These are phyloP conservation scores for Boloria euphrosyne DNA, from an alignment of 2,888 invertebrate genomes.

Conservation along the genomic window DNA sequence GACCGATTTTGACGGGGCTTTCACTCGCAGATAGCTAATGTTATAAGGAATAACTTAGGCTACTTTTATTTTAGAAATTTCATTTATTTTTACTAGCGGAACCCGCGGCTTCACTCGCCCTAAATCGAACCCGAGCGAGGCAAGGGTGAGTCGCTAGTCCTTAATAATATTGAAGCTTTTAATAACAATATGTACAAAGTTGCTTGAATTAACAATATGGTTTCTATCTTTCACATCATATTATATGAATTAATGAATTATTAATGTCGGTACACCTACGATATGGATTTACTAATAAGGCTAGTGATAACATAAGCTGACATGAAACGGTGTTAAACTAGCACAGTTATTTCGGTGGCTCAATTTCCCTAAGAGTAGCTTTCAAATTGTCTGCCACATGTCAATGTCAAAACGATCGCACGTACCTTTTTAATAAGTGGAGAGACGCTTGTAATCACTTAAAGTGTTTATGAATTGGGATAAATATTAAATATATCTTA, in stretches of 20 bases:
- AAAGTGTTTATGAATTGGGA: conserved; percentile 2
- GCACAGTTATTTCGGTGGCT: conserved; percentile 22
- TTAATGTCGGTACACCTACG: background rate
- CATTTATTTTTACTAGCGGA: too few species aligned
- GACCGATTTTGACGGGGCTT: too few species aligned
- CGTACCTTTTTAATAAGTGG: conserved; percentile 28
- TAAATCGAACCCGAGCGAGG: too few species aligned
- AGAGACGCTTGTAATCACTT: conserved; percentile 15
- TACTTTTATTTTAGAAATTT: too few species aligned
- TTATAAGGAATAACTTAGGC: too few species aligned
- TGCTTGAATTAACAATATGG: too few species aligned
- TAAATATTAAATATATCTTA: background rate
- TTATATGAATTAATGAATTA: background rate
- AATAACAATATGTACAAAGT: too few species aligned
- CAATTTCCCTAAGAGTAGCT: conserved; percentile 30
- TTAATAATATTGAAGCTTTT: too few species aligned
- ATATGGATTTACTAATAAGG: conserved; percentile 1
- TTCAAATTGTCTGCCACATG: conserved; percentile 30
- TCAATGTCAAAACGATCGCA: conserved; percentile 28
- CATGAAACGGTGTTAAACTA: conserved; percentile 17
- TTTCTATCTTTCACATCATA: background rate
- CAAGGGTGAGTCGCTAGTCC: too few species aligned
- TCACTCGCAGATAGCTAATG: too few species aligned
- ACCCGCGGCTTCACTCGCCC: too few species aligned
- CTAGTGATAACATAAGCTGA: conserved; percentile 7